Evolutionary conservation across 2,113 vertebrate species (phyloP).

Genomic region (Rhabdomys dilectus): DNA sequence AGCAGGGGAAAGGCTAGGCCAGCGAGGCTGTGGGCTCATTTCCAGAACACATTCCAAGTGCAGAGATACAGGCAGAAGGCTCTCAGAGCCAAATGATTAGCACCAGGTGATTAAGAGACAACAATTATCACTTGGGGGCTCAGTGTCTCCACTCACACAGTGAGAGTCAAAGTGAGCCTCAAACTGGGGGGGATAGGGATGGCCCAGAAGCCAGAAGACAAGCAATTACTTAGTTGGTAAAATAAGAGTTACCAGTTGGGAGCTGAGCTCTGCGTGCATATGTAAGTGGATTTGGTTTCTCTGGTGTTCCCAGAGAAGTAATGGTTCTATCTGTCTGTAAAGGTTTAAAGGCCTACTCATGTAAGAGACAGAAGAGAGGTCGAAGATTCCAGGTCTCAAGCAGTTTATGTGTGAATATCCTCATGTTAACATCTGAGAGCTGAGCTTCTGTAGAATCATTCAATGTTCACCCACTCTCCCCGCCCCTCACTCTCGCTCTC

Average conservation of each 20-base stretch:
- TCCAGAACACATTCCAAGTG: conserved; percentile 1
- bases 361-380: not conserved
- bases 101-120: conserved; percentile 51
- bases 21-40: not conserved
- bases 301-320: not conserved
- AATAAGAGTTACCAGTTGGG: conserved; percentile 8
- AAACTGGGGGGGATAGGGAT: not conserved
- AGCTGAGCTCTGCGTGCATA: not conserved
- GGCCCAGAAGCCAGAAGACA: conserved; percentile 26
- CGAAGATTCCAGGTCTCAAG: not conserved
- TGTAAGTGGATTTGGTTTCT: conserved; percentile 49
- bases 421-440: not conserved
- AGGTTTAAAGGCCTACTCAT: not conserved
- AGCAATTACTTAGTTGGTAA: conserved; percentile 56
- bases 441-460: not conserved
- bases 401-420: not conserved
- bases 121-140: conserved; percentile 39
- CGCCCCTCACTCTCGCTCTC: no score
- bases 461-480: not conserved
- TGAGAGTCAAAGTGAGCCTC: not conserved
- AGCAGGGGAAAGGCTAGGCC: not conserved
- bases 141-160: not conserved
- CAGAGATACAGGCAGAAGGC: not conserved
- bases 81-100: conserved; percentile 46
- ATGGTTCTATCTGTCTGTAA: not conserved